Evolutionary conservation across 1,140 invertebrate genomes (phyloP).

Genomic region (Pseudomyrmex gracilis): DNA sequence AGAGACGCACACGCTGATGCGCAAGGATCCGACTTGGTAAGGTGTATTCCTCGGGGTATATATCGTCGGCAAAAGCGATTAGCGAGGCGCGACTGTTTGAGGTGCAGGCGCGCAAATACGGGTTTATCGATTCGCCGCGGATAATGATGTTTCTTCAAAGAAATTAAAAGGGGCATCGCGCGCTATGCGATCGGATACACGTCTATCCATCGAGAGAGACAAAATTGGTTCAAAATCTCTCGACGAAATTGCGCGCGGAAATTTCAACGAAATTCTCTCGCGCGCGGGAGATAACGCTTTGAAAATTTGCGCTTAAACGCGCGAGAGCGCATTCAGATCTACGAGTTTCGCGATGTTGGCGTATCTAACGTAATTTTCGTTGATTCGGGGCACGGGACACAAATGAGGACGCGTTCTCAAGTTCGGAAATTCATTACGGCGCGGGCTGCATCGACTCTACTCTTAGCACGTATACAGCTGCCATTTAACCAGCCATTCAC

Average conservation of each 20-base stretch:
- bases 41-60: conserved; percentile 66
- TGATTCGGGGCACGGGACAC: background rate
- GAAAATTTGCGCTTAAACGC: background rate
- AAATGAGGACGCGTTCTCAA: background rate
- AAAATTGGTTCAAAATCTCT: no score
- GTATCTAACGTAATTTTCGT: background rate
- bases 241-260: no score
- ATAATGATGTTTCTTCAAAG: background rate
- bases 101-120: conserved; percentile 43
- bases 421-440: conserved; percentile 53
- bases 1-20: background rate
- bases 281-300: background rate
- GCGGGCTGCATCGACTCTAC: background rate
- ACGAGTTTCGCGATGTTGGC: background rate
- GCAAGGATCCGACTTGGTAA: conserved; percentile 38
- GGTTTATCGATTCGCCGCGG: conserved; percentile 33
- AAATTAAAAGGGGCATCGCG: no score
- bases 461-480: conserved; percentile 48
- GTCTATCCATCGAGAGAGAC: no score
- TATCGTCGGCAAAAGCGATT: conserved; percentile 68
- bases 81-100: conserved; percentile 53
- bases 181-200: no score
- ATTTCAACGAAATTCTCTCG: background rate
- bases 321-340: background rate
- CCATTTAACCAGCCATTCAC: conserved; percentile 67